These are phyloP conservation scores for Tautogolabrus adspersus DNA, from an alignment of 2,113 vertebrate genomes.

Conservation along the genomic window DNA sequence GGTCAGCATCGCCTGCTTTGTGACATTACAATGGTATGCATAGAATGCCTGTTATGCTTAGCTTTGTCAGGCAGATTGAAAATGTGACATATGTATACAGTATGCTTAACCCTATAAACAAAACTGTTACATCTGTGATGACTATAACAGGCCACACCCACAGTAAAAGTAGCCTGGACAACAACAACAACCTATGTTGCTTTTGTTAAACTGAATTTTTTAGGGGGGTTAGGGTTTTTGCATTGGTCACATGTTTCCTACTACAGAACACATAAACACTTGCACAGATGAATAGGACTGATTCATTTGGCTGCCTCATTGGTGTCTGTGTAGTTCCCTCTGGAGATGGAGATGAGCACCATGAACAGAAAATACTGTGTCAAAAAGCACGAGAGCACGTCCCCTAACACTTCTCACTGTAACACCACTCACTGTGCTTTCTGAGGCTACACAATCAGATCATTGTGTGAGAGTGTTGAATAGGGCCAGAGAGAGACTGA, in stretches of 20 bases:
- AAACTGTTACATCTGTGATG: not conserved
- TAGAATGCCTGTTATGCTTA: constrained; percentile 61
- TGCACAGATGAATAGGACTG: constrained; percentile 60
- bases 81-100: constrained; percentile 34
- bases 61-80: constrained; percentile 59
- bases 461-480: constrained; percentile 62
- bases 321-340: constrained; percentile 67
- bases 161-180: not conserved
- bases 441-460: constrained; percentile 61
- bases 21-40: constrained; percentile 67
- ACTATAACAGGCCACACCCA: not conserved
- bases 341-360: constrained; percentile 67
- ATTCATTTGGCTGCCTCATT: constrained; percentile 64
- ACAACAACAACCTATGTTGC: constrained; percentile 4
- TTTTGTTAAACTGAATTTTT: constrained; percentile 26
- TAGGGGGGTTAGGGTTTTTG: constrained; percentile 40
- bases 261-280: constrained; percentile 43
- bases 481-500: constrained; percentile 49
- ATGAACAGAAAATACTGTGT: constrained; percentile 65
- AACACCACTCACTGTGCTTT: constrained; percentile 48
- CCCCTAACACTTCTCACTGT: constrained; percentile 72
- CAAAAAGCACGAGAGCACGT: constrained; percentile 64
- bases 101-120: constrained; percentile 19
- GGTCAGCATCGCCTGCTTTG: constrained; percentile 57
- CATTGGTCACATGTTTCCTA: constrained; percentile 54